Base-by-base conservation (phyloP, 1,140 invertebrate species). In the Euura lappo region DNA sequence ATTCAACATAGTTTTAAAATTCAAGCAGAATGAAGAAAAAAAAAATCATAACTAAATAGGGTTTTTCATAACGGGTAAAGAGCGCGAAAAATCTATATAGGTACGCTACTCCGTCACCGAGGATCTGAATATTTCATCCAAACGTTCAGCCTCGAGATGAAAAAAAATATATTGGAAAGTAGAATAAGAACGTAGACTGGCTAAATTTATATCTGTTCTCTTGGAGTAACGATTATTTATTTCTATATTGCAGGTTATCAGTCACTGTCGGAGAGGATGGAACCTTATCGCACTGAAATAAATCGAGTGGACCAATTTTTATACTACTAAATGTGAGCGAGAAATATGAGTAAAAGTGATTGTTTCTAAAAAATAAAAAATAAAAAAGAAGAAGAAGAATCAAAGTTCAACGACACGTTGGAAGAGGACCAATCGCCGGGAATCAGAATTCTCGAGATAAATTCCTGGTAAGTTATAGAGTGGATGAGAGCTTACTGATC, bases 221-320 rank as follows among this genome's bases (percentile, higher is more conserved):
- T 28, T 28, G 28, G 1, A 28, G 28, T 28, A 28, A 28, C 28
- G 28, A 28, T 28, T 28, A 28, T 28, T 28, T 28, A 28, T 60
- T 60, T 60, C 6, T 60, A 60, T 60, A 11, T 60, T 60, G 8
- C 51, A 60, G 51, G 51, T 60, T 5, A n/a, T 4, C 51, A 3
- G 13, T 60, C 51, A n/a, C 51, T 5, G 3, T 60, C 3, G 13
- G 4, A 60, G 13, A 60, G 51, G 51, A n/a, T 60, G 51, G 13
- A 4, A n/a, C 8, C 51, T 60, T 60, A 60, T n/a, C 51, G 51
- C 4, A n/a, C 51, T n/a, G 13, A 60, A 8, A 60, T 60, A 60
- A 60, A 60, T 60, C 13, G 8, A 60, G 51, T 60, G 51, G 51
- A 60, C 51, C 51, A 60, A 60, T 60, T 60, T 60, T 60, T 60